Percentiles rank a stretch among this genome's conserved stretches.
Conservation (phyloP, 2,113 vertebrate genomes). For the Megaceryle torquata region DNA sequence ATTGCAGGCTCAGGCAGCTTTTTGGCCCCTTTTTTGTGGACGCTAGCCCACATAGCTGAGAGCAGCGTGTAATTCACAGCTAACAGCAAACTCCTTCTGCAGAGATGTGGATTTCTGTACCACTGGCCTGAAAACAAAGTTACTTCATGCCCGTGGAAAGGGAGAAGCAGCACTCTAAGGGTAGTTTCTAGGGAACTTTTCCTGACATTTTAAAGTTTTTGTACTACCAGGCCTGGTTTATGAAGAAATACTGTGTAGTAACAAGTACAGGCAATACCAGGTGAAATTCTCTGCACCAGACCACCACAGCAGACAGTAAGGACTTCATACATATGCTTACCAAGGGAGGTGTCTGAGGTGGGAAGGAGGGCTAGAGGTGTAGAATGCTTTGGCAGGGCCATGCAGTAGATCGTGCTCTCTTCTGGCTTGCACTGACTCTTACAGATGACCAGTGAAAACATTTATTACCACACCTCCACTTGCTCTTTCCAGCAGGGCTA, state of each 20-base stretch:
- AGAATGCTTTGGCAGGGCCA: background rate
- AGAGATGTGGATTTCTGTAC: background rate
- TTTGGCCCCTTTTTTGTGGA: background rate
- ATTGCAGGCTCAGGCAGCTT: background rate
- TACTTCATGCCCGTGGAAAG: background rate
- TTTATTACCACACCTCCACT: background rate
- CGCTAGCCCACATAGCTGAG: slow-evolving; percentile 20
- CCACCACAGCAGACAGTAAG: background rate
- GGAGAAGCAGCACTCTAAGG: background rate
- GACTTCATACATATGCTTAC: background rate
- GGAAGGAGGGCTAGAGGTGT: background rate
- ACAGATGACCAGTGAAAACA: background rate
- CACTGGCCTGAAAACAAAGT: background rate
- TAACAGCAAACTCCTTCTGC: background rate
- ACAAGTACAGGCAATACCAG: background rate
- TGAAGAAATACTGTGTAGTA: background rate
- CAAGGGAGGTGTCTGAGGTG: background rate
- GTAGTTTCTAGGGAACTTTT: background rate
- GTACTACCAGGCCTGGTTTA: background rate
- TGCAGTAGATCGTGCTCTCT: background rate
- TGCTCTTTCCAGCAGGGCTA: background rate
- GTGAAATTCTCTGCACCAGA: background rate
- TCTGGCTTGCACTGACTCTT: background rate
- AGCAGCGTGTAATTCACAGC: background rate
- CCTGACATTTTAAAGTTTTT: background rate